Evolutionary conservation across 1,140 invertebrate genomes (phyloP).

Genomic region (Antheraea mylitta): DNA sequence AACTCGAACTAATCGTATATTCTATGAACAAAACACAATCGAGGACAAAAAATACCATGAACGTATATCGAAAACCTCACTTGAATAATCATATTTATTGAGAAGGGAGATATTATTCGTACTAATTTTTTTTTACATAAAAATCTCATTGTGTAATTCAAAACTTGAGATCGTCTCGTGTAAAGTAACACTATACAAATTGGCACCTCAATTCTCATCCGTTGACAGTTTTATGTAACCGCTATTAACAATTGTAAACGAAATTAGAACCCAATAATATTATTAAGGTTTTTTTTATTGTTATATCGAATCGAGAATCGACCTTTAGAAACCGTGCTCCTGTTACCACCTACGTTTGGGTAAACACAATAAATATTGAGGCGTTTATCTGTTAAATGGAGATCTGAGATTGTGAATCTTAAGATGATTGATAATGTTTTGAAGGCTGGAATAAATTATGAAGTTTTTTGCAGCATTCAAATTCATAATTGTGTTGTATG

Average conservation of each 20-base stretch:
- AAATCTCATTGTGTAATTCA: conserved; percentile 40
- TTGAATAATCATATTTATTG: conserved; percentile 63
- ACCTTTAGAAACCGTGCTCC: conserved; percentile 46
- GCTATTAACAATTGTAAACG: conserved; percentile 65
- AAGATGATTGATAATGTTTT: too few relatives aligned
- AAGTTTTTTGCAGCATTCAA: too few relatives aligned
- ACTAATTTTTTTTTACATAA: conserved; percentile 20
- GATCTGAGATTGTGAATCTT: conserved; percentile 37
- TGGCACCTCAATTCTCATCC: conserved; percentile 51
- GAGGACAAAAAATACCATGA: conserved; percentile 14
- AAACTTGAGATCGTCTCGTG: conserved; percentile 35
- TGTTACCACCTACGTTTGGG: conserved; percentile 73
- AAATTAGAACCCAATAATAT: conserved; percentile 76
- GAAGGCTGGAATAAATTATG: too few relatives aligned
- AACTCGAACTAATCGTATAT: conserved; percentile 31
- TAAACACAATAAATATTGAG: conserved; percentile 74
- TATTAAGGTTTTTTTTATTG: conserved; percentile 52
- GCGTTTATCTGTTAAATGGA: conserved; percentile 43
- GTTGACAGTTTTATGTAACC: conserved; percentile 65
- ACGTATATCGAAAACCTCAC: conserved; percentile 27
- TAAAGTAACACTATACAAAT: conserved; percentile 57
- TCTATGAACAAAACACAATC: conserved; percentile 19
- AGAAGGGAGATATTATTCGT: conserved; percentile 31
- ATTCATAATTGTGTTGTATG: too few relatives aligned
- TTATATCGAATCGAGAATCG: not conserved